These are phyloP conservation scores for Acridotheres tristis DNA, from an alignment of 2,797 vertebrate species.

Conservation along the genomic window DNA sequence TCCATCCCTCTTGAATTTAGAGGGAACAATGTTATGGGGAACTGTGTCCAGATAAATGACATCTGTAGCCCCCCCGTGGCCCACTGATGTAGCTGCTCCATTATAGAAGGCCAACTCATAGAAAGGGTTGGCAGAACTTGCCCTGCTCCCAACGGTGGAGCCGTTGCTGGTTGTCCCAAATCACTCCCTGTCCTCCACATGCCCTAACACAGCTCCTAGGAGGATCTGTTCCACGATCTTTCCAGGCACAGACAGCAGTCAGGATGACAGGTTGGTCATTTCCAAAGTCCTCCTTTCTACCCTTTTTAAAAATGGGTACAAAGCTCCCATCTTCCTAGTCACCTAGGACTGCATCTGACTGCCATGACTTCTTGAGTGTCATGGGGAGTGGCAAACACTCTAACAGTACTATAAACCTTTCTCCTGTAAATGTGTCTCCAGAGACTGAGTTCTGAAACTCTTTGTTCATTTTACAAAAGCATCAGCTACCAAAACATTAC, in stretches of 20 bases:
- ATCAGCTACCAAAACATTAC: not conserved
- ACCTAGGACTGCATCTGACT: not conserved
- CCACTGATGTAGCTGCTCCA: not conserved
- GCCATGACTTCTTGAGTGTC: not conserved
- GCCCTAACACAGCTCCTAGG: not conserved
- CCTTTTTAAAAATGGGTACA: not conserved
- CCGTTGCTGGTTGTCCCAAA: not conserved
- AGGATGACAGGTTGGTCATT: not conserved
- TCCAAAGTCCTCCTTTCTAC: not conserved
- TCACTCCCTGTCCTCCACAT: not conserved
- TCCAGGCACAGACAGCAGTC: too few relatives aligned
- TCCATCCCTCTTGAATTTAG: not conserved
- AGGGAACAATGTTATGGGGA: not conserved
- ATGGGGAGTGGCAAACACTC: not conserved
- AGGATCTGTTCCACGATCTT: not conserved
- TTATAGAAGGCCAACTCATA: fast-evolving
- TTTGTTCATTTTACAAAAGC: not conserved
- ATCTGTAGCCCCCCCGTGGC: not conserved
- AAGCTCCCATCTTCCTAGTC: not conserved
- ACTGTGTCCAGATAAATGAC: not conserved
- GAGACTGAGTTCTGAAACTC: not conserved
- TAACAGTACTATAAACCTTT: not conserved
- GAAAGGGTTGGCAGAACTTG: not conserved
- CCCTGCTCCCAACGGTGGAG: not conserved
- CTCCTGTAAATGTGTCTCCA: not conserved